Percentiles rank a stretch among this genome's conserved stretches.
phyloP scores from a whole-genome alignment of 2,797 vertebrate species.

The Scyliorhinus canicula region DNA sequence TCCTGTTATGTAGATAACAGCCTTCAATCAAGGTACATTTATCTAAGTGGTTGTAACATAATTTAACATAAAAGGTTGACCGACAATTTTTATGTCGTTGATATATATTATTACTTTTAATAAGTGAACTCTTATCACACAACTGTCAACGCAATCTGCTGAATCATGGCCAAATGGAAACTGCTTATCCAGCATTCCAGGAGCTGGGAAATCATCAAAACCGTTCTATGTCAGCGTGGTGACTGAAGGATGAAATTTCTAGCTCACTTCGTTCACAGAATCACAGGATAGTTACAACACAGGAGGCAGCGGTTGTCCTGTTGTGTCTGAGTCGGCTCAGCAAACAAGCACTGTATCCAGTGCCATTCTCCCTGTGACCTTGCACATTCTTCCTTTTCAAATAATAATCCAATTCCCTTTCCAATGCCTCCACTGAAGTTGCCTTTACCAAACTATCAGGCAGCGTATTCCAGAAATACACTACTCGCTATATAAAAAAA shows the following conservation, averaged over 20 bases:
- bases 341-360: neutral
- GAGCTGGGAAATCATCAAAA: neutral
- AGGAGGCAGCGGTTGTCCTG: too few species aligned
- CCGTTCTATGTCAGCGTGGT: neutral
- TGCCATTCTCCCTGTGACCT: neutral
- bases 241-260: too few species aligned
- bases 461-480: neutral
- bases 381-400: neutral
- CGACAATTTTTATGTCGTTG: neutral
- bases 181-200: neutral
- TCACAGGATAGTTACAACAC: too few species aligned
- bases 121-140: neutral
- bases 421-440: neutral
- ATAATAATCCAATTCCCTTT: neutral
- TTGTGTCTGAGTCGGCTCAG: too few species aligned
- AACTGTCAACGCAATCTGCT: neutral
- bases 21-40: neutral
- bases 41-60: neutral
- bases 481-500: neutral
- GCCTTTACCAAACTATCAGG: neutral
- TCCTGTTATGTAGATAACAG: constrained; percentile 1
- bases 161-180: neutral
- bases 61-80: neutral
- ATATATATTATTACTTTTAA: neutral
- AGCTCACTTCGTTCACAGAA: neutral